Evolutionary conservation across 2,797 vertebrate species (phyloP).

Genomic region (Falco biarmicus): DNA sequence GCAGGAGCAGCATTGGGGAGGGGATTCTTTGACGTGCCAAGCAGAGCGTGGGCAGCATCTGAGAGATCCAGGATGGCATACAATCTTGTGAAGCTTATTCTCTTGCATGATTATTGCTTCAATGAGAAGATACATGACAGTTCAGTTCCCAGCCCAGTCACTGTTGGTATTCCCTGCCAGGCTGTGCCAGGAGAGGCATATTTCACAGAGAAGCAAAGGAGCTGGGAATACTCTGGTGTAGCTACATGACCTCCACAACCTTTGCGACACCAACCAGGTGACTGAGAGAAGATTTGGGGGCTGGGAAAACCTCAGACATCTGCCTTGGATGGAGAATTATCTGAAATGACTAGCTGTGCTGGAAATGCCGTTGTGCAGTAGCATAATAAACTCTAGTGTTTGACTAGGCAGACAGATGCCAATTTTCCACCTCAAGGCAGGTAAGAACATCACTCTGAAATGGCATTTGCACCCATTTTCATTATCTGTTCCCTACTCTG

Average conservation of each 20-base stretch:
- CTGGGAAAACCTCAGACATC: background rate
- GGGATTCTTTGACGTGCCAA: accelerated
- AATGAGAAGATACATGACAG: background rate
- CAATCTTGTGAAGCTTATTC: background rate
- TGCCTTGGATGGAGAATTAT: background rate
- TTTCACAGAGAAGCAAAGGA: background rate
- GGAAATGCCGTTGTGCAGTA: background rate
- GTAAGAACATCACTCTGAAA: background rate
- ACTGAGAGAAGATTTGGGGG: background rate
- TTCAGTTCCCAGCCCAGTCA: background rate
- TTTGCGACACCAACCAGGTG: background rate
- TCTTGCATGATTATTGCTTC: background rate
- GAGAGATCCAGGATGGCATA: background rate
- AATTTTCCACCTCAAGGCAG: background rate
- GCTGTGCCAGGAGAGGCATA: background rate
- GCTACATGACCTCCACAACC: background rate
- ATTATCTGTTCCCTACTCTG: background rate
- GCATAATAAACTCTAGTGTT: background rate
- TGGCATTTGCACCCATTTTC: background rate
- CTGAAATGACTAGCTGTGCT: background rate
- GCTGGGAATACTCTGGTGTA: background rate
- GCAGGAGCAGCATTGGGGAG: background rate
- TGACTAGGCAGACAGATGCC: background rate
- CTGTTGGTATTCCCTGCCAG: background rate
- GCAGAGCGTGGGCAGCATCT: background rate